Evolutionary conservation across 2,888 invertebrate genomes (phyloP).

Genomic region (Toxonevra muliebris): DNA sequence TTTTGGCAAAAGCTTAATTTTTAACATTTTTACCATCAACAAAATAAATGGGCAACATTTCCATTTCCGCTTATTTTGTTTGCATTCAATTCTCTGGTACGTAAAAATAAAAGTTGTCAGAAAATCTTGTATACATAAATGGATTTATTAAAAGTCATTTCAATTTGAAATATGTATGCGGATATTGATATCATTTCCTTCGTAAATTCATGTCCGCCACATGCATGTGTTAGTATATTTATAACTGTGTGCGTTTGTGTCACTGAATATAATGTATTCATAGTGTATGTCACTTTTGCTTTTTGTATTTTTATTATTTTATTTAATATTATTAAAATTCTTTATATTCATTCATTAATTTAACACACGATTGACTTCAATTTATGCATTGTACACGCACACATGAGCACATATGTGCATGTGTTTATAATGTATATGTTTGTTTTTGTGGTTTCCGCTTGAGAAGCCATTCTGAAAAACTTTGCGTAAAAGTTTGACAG

Average conservation of each 20-base stretch:
- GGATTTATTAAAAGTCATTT: background rate
- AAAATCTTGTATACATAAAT: too few species aligned
- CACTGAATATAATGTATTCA: background rate
- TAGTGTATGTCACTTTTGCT: background rate
- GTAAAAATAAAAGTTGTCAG: too few species aligned
- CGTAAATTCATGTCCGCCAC: background rate
- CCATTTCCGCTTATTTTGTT: too few species aligned
- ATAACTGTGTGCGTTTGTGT: background rate
- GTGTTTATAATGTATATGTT: too few species aligned
- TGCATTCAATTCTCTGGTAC: too few species aligned
- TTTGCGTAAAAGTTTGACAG: too few species aligned
- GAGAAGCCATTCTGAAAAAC: too few species aligned
- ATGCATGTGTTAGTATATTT: conserved; percentile 8
- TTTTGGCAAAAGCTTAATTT: too few species aligned
- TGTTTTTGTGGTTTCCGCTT: background rate
- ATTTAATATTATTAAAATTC: conserved; percentile 9
- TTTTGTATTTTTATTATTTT: background rate
- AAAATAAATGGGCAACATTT: too few species aligned
- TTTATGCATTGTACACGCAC: background rate
- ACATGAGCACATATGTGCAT: background rate
- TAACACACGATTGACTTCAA: conserved; percentile 13
- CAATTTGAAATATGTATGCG: background rate
- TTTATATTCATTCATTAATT: conserved; percentile 8
- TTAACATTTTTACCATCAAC: too few species aligned
- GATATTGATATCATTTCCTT: background rate